Evolutionary conservation across 2,888 invertebrate genomes (phyloP).

Genomic region (Cremastobaeus sp.): DNA sequence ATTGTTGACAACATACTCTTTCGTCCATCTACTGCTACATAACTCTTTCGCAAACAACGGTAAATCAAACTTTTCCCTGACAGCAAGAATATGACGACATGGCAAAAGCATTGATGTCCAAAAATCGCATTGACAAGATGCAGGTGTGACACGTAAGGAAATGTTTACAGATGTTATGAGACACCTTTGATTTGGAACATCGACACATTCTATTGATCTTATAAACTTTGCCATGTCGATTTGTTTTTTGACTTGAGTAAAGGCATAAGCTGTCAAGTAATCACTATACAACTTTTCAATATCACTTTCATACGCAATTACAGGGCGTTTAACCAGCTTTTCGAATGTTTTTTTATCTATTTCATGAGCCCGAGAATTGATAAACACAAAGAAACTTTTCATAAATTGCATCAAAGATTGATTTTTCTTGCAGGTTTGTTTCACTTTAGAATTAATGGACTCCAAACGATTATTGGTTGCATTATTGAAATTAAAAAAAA

Average conservation of each 20-base stretch:
- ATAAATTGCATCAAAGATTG: constrained; percentile 41
- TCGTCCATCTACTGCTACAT: constrained; percentile 27
- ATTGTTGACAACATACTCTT: constrained; percentile 14
- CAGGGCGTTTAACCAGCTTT: background rate
- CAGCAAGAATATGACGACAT: constrained; percentile 36
- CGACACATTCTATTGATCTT: background rate
- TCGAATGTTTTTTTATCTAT: background rate
- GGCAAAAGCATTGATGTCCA: constrained; percentile 20
- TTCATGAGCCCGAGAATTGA: background rate
- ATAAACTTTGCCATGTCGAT: background rate
- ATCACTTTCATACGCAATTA: background rate
- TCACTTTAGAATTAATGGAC: constrained; percentile 39
- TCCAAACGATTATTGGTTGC: constrained; percentile 46
- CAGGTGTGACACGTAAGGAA: constrained; percentile 3
- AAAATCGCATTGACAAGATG: constrained; percentile 25
- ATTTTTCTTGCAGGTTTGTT: constrained; percentile 33
- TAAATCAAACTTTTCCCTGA: constrained; percentile 6
- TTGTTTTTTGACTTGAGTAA: background rate
- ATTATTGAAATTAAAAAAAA: constrained; percentile 44
- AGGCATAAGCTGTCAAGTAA: constrained; percentile 2
- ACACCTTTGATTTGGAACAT: background rate
- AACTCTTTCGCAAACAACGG: constrained; percentile 15
- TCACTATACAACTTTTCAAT: background rate
- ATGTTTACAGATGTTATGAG: background rate
- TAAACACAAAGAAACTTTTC: constrained; percentile 48